phyloP scores from a whole-genome alignment of 2,797 vertebrate genomes.

The Mus spretus region DNA sequence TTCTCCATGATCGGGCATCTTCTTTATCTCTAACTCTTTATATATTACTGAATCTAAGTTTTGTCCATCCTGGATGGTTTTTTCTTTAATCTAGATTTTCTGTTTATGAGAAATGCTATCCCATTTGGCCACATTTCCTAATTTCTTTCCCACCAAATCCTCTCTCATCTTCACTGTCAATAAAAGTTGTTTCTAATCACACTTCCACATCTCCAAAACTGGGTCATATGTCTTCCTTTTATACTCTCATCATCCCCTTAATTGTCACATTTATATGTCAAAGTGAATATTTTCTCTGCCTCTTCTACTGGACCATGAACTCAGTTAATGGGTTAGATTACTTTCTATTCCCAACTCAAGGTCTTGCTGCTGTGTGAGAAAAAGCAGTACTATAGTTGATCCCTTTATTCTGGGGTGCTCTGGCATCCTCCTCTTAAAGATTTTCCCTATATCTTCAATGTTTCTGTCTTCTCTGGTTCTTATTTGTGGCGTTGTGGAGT shows the following conservation, averaged over 20 bases:
- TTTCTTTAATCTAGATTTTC: background rate
- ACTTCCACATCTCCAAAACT: background rate
- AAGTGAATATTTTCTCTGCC: slow-evolving; percentile 12
- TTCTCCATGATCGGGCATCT: background rate
- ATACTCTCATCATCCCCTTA: background rate
- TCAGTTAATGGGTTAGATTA: background rate
- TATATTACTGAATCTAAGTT: background rate
- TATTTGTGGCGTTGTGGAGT: background rate
- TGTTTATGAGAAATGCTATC: background rate
- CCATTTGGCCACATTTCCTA: background rate
- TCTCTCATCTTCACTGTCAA: background rate
- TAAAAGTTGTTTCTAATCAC: background rate
- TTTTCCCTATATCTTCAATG: background rate
- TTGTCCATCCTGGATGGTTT: background rate
- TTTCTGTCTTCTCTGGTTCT: background rate
- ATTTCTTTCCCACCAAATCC: background rate
- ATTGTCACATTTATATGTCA: background rate
- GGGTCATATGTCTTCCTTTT: background rate
- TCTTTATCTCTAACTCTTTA: background rate
- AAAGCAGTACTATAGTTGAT: background rate
- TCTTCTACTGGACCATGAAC: background rate
- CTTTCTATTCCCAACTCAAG: background rate
- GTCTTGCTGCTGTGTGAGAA: background rate
- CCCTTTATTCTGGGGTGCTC: background rate
- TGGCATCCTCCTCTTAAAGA: background rate